Base-by-base conservation (phyloP, 1,140 invertebrate genomes). In the Scaptomyza montana region DNA sequence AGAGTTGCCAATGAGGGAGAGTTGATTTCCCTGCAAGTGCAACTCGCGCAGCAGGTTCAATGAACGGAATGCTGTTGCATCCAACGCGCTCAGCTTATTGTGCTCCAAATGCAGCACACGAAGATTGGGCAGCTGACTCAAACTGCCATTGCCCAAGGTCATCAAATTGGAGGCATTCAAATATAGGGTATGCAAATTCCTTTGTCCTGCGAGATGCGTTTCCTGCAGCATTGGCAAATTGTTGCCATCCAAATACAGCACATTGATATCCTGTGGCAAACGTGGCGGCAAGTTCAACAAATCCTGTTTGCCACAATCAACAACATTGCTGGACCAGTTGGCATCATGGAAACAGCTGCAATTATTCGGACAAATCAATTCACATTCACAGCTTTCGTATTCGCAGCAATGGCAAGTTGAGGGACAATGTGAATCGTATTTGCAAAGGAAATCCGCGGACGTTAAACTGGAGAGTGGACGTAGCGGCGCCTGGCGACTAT, bases 231-330 rank as follows among this genome's bases (percentile, higher is more conserved):
- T 94, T 50, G 93, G 94, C 71, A 98, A 95, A 87, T 96, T 94
- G 89, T 97, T 97, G 45, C 97, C 97, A 91, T 98, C 97, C 67
- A 98, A 92, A 92, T 97, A 98, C 10, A 98, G 94, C 91, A 97
- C 96, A n/a, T 97, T 98, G 0, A 96, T 96, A 90, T 97, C 97
- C 94, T 96, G 96, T 1, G 97, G 97, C 77, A 98, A 95, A 43
- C 95, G 93, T 5, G 94, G 92, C 1, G 97, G 97, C 51, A 98
- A 94, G 49, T 94, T 93, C 53, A 93, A 92, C 55, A 94, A 93
- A 13, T 93, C 93, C 76, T 96, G 94, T 71, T 95, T 94, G 93
- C 77, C 95, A 93, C 93, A 97, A 90, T 97, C 96, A 33, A 97
- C 96, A 50, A 97, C 95, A 89, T 96, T 97, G 1, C 96, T 95